A percentile compares a stretch with the other conserved stretches of the same genome.
These are phyloP conservation scores for Eupithecia exiguata DNA, from an alignment of 2,888 invertebrate genomes.

Conservation along the genomic window DNA sequence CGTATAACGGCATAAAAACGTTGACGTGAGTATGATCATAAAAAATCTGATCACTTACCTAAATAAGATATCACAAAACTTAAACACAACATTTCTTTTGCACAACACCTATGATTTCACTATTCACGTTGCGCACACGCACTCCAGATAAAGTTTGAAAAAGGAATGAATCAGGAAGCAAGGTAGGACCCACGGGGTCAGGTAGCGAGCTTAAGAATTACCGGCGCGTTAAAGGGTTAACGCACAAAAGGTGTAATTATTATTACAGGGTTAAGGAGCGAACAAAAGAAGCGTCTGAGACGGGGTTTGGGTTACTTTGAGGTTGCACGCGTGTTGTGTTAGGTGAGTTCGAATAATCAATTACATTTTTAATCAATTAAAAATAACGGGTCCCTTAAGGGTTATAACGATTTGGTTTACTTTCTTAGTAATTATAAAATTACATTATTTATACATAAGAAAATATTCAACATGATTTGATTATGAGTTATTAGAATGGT, in stretches of 20 bases:
- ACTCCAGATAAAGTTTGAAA: constrained; percentile 68
- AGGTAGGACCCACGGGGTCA: constrained; percentile 72
- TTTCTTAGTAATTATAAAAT: background rate
- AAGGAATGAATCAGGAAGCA: constrained; percentile 81
- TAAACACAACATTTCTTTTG: constrained; percentile 8
- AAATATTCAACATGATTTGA: background rate
- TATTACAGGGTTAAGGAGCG: constrained; percentile 74
- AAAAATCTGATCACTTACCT: constrained; percentile 39
- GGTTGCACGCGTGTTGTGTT: constrained; percentile 67
- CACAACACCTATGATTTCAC: constrained; percentile 42
- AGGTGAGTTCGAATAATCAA: constrained; percentile 52
- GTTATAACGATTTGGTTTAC: background rate
- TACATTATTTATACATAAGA: background rate
- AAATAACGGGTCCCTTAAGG: background rate
- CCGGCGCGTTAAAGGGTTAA: constrained; percentile 80
- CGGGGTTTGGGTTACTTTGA: constrained; percentile 69
- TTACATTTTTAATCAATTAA: constrained; percentile 14
- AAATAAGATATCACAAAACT: constrained; percentile 16
- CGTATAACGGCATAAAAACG: constrained; percentile 33
- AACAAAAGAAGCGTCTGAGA: constrained; percentile 66
- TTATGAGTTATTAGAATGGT: background rate
- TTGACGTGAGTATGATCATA: constrained; percentile 28
- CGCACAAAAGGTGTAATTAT: constrained; percentile 78
- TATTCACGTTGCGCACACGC: constrained; percentile 74
- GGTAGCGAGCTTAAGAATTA: constrained; percentile 81